A percentile compares a stretch with the other conserved stretches of the same genome.
Conservation (phyloP, 2,113 vertebrate genomes). For the Chloebia gouldiae region DNA sequence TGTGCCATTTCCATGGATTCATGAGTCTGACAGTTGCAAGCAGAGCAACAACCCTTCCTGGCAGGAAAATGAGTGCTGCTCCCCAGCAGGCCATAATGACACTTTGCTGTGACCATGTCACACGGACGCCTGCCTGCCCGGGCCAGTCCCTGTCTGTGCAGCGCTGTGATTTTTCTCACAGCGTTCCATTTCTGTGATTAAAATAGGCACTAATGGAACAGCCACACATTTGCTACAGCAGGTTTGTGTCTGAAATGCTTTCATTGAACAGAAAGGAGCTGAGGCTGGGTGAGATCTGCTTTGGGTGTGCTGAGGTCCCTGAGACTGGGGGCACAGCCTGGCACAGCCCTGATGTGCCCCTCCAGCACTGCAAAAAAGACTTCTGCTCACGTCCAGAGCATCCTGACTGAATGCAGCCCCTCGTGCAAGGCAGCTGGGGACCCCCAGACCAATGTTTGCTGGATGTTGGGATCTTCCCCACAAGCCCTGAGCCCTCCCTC, state of each 20-base stretch:
- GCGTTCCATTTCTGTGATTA: neutral
- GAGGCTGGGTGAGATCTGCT: neutral
- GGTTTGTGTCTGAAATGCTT: neutral
- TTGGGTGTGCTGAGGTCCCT: neutral
- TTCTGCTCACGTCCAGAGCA: accelerated
- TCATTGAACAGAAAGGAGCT: neutral
- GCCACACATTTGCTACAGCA: neutral
- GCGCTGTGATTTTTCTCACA: neutral
- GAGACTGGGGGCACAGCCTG: neutral
- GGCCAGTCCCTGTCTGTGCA: neutral
- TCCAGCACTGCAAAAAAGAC: neutral
- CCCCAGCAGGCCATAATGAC: neutral
- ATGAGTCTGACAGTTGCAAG: neutral
- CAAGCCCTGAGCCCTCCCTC: neutral
- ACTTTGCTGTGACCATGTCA: neutral
- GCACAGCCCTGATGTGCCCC: accelerated
- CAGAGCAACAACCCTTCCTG: neutral
- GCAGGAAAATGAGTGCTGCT: neutral
- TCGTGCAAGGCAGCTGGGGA: neutral
- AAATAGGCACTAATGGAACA: neutral
- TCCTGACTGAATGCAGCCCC: neutral
- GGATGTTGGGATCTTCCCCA: neutral
- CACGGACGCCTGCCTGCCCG: neutral
- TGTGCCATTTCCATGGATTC: neutral
- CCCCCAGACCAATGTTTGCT: neutral